phyloP scores from a whole-genome alignment of 2,113 vertebrate species.

The Montifringilla adamsi region DNA sequence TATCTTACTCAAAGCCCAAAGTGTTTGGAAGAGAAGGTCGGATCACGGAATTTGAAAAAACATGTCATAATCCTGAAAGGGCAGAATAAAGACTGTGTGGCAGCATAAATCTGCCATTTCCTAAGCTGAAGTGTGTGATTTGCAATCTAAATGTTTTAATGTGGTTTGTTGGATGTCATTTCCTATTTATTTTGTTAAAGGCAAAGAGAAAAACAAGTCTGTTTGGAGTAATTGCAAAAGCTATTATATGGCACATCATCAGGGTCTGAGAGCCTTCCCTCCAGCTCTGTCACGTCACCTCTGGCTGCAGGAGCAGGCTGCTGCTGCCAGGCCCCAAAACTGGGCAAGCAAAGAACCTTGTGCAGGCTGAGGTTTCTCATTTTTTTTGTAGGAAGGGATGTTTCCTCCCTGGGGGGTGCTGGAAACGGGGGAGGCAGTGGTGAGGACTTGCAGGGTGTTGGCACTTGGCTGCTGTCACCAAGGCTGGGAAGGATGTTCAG shows the following conservation, averaged over 20 bases:
- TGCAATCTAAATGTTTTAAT: not conserved
- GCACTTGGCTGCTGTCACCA: not conserved
- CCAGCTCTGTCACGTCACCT: fast-evolving
- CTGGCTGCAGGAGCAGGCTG: not conserved
- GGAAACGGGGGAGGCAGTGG: not conserved
- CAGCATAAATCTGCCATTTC: not conserved
- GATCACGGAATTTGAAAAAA: not conserved
- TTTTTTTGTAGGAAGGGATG: not conserved
- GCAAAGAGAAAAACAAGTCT: not conserved
- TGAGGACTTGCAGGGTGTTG: fast-evolving
- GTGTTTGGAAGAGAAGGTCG: not conserved
- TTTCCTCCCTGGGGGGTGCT: not conserved
- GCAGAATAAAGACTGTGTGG: not conserved
- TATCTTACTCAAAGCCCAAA: not conserved
- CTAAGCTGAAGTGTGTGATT: not conserved
- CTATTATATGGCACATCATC: fast-evolving
- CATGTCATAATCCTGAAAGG: not conserved
- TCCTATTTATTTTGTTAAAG: not conserved
- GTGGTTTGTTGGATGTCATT: not conserved
- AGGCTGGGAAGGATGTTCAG: not conserved
- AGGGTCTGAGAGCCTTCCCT: not conserved
- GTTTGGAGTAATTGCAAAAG: not conserved
- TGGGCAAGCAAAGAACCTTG: not conserved
- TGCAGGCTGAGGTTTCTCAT: fast-evolving
- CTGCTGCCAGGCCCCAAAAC: not conserved